These are phyloP conservation scores for Dromas ardeola DNA, from an alignment of 2,113 vertebrate species.

Conservation along the genomic window DNA sequence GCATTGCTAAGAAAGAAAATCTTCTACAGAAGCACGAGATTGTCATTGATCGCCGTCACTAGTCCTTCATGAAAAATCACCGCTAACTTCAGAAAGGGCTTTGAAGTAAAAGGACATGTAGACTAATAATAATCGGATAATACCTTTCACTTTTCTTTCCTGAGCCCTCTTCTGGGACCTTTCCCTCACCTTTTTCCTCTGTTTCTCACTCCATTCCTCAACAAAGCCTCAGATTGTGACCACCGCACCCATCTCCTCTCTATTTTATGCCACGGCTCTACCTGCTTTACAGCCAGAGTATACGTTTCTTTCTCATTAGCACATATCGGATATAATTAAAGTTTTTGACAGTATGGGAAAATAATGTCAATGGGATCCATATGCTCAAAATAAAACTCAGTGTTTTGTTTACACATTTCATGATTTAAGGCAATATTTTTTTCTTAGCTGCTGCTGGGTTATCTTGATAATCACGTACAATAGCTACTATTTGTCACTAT, in stretches of 20 bases:
- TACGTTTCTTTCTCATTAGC: neutral
- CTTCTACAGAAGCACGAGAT: neutral
- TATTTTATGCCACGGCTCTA: neutral
- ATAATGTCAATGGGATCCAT: neutral
- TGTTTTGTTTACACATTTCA: constrained; percentile 1
- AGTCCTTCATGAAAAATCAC: neutral
- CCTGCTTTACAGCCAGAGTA: neutral
- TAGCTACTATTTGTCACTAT: neutral
- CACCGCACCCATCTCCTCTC: neutral
- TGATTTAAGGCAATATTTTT: neutral
- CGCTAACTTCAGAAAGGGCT: neutral
- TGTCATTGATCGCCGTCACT: neutral
- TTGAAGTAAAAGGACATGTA: neutral
- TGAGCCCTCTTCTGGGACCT: neutral
- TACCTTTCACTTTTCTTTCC: neutral
- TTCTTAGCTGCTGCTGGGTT: neutral
- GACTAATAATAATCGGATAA: neutral
- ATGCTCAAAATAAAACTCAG: constrained; percentile 10
- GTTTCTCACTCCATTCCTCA: neutral
- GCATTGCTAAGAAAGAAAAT: neutral
- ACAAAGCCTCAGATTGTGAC: neutral
- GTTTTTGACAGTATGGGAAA: neutral
- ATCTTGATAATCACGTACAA: neutral
- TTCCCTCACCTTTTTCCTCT: neutral
- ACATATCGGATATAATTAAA: neutral